Conservation (phyloP, 1,140 invertebrate genomes). For the Brachionus asplanchnoidis region DNA sequence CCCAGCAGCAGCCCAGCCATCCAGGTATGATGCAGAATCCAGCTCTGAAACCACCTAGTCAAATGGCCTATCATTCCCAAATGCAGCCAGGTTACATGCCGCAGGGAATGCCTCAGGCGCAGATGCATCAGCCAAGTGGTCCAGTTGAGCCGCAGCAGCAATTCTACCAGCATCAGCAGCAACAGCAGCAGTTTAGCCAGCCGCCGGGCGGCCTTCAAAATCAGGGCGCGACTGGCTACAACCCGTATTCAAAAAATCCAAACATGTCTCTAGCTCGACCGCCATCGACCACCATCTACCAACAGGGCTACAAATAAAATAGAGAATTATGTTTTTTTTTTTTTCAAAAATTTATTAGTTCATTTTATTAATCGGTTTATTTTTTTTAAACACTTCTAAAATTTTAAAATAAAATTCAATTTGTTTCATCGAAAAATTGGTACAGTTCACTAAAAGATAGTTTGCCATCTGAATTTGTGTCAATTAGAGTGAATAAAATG, state of each 20-base stretch:
- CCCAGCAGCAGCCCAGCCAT: not conserved
- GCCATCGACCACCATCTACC: not conserved
- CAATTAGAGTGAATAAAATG: not conserved
- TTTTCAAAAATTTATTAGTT: not conserved
- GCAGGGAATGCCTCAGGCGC: not conserved
- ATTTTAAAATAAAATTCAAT: not conserved
- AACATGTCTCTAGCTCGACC: constrained; percentile 24
- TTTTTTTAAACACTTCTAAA: not conserved
- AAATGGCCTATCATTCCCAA: not conserved
- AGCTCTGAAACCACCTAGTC: not conserved
- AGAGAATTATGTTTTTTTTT: not conserved
- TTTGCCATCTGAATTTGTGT: constrained; percentile 9
- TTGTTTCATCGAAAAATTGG: constrained; percentile 18
- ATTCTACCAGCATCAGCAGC: not conserved
- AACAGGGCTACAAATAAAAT: constrained; percentile 31
- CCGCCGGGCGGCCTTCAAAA: not conserved
- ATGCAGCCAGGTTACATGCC: not conserved
- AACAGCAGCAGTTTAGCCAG: not conserved
- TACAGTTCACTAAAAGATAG: constrained; percentile 6
- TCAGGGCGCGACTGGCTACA: not conserved
- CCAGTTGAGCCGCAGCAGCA: not conserved
- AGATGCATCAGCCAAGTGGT: not conserved
- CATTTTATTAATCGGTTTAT: not conserved
- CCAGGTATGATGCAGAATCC: not conserved
- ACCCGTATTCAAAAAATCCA: constrained; percentile 27